These are phyloP conservation scores for Phaetusa simplex DNA, from an alignment of 2,113 vertebrate genomes.

Conservation along the genomic window DNA sequence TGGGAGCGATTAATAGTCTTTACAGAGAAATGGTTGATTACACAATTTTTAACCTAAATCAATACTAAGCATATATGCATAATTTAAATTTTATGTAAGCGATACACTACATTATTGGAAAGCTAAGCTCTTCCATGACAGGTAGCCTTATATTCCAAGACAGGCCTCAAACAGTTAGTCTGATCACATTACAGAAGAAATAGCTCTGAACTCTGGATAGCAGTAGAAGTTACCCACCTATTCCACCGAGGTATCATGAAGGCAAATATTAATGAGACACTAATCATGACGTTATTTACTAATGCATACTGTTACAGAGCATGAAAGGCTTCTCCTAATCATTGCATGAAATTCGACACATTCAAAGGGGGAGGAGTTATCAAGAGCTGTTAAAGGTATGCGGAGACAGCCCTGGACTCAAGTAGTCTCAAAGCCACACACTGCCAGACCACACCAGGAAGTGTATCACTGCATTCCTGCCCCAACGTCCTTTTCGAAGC, in stretches of 20 bases:
- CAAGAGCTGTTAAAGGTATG: background rate
- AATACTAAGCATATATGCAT: background rate
- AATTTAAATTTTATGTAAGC: background rate
- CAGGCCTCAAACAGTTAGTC: background rate
- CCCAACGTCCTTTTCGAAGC: background rate
- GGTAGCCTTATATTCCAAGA: background rate
- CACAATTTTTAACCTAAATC: background rate
- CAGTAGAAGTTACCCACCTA: background rate
- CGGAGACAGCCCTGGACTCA: background rate
- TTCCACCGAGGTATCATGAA: background rate
- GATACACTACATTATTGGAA: background rate
- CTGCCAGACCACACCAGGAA: conserved; percentile 12
- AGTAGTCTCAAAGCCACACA: background rate
- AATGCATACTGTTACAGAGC: background rate
- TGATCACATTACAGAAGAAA: background rate
- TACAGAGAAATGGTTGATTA: background rate
- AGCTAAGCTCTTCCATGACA: background rate
- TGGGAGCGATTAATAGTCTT: background rate
- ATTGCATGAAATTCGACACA: background rate
- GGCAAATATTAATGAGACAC: background rate
- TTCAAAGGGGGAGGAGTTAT: background rate
- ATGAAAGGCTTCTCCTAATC: background rate
- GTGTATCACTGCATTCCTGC: background rate
- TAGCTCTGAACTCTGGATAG: background rate
- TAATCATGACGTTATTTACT: background rate